Base-by-base conservation (phyloP, 1,140 invertebrate genomes). In the Zaprionus ornatus region DNA sequence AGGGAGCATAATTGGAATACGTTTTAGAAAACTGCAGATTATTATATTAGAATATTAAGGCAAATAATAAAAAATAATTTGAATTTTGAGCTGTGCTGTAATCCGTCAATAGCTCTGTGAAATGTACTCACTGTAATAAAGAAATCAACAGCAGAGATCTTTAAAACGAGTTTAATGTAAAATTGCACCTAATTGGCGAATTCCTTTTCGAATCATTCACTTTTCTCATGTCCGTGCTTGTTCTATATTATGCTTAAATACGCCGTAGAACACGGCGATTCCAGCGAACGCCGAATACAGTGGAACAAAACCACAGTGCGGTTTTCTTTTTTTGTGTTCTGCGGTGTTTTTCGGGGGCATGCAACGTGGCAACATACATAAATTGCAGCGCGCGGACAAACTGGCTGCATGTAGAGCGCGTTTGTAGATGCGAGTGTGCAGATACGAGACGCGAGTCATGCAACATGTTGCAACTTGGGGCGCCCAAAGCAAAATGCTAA, bases 401-500 rank as follows among this genome's bases (percentile, higher is more conserved):
- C 55, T 59, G 52, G 35, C 32, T 35, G 60, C 67, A 63, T 63
- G 72, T 37, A 54, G 73, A 64, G 19, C 45, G 45, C 45, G 45
- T 48, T 48, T 63, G 59, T 23, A 71, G 73, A 75, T 75, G 42
- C 29, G 23, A 50, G 52, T 19, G 40, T 40, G 32, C 29, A 75
- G 67, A 75, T 75, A 75, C 10, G 50, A 48, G 29, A 35, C 17
- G 37, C 48, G 67, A 62, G 56, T 74, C 59, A 63, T 75, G 73
- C 73, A 75, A 75, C 73, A 75, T 63, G 60, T 64, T 42, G 45
- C 42, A 40, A 48, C 45, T 50, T 50, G 19, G 9, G 10, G 37
- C 0, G 17, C 63, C 66, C 10, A 27, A 45, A 56, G 73, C 59
- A 29, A 70, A 75, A 70, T 70, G 73, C 67, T 75, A 75, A 75